Base-by-base conservation (phyloP, 2,113 vertebrate genomes). In the Vanacampus margaritifer region DNA sequence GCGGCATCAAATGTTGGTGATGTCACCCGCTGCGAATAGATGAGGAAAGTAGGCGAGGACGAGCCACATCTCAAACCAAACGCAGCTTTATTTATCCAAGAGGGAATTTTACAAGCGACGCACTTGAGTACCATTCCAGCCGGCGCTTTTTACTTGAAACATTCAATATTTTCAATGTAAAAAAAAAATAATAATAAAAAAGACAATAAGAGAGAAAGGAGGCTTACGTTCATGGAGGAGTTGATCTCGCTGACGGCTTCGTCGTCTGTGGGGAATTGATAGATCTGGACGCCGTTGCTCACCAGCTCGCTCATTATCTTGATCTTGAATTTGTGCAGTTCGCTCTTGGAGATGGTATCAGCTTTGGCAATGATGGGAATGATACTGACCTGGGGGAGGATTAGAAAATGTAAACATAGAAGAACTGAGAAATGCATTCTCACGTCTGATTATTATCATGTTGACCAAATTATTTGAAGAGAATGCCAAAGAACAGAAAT, bases 241-340 rank as follows among this genome's bases (percentile, higher is more conserved):
- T 99, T 99, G 86, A 98, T 98, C 91, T 99, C 96, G 0, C 96
- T 94, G 0, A 99, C 95, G 0, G 95, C 90, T 62, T 98, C 97
- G 0, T 99, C 97, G 0, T 98, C 97, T 0, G 95, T 98, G 53
- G 97, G 96, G 82, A 99, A 99, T 92, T 98, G 97, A 77, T 99
- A 99, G 86, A 99, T 99, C 90, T 98, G 97, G 67, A 99, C 97
- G 0, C 97, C 97, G 0, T 99, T 99, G 91, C 95, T 97, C 79
- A 98, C 97, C 90, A 99, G 89, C 88, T 99, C 97, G 0, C 96
- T 98, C 97, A 99, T 99, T 36, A 99, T 97, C 89, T 99, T 99
- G 58, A 98, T 98, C 90, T 99, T 99, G 87, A 99, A 99, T 84
- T 98, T 99, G 86, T 99, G 96, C 48, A 99, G 84, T 79, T 99